Evolutionary conservation across 92 coral and sea anemone species (phyloP).

Genomic region (Virgularia gustaviana): DNA sequence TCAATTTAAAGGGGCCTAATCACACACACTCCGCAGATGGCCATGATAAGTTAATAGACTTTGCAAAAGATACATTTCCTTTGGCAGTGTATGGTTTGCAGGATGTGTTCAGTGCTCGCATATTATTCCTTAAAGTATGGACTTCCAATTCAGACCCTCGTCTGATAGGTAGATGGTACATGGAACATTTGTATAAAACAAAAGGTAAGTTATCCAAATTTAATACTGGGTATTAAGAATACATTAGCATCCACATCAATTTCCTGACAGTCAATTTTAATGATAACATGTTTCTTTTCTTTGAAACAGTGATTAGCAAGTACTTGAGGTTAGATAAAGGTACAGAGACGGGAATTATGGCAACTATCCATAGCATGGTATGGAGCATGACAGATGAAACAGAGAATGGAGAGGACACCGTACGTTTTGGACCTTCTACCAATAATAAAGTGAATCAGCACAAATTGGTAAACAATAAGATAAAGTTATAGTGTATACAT

Average conservation of each 20-base stretch:
- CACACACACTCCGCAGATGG: conserved; percentile 60
- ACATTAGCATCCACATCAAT: not conserved
- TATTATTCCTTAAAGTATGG: conserved; percentile 48
- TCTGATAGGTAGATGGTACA: conserved; percentile 52
- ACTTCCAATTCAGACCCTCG: conserved; percentile 48
- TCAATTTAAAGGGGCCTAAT: conserved; percentile 47
- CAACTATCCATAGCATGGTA: conserved; percentile 23
- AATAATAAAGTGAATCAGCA: conserved; percentile 39
- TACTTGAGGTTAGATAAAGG: no score
- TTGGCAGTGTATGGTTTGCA: conserved; percentile 64
- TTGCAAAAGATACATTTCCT: conserved; percentile 48
- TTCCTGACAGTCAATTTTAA: not conserved
- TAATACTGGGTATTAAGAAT: not conserved
- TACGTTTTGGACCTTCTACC: conserved; percentile 54
- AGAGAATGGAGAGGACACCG: conserved; percentile 27
- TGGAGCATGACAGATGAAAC: not conserved
- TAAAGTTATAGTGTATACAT: no score
- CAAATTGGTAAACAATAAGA: not conserved
- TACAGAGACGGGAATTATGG: conserved; percentile 39
- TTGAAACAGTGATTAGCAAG: conserved; percentile 9
- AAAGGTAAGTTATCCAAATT: conserved; percentile 25
- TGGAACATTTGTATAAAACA: conserved; percentile 43
- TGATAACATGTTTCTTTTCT: not conserved
- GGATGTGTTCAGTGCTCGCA: conserved; percentile 55
- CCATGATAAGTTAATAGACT: conserved; percentile 55